Evolutionary conservation across 1,140 invertebrate genomes (phyloP).

Genomic region (Saccostrea echinata): DNA sequence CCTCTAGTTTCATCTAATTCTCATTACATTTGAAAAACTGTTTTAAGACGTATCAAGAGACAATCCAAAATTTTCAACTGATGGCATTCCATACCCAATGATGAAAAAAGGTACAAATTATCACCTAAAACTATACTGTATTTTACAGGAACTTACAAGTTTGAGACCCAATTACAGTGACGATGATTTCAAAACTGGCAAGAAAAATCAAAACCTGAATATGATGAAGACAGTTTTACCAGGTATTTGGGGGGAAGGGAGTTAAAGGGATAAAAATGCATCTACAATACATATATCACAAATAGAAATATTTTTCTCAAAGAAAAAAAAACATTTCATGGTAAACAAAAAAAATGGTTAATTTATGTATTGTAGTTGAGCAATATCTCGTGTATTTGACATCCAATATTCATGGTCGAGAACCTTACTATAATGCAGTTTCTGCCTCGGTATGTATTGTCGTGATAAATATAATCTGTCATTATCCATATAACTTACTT

Average conservation of each 20-base stretch:
- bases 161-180: neutral
- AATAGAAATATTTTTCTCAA: no score
- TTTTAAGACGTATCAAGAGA: no score
- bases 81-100: no score
- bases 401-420: neutral
- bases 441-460: neutral
- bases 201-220: neutral
- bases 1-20: no score
- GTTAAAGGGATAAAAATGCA: no score
- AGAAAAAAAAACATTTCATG: no score
- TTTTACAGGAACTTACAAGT: conserved; percentile 1
- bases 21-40: no score
- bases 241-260: neutral
- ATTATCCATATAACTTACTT: neutral
- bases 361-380: neutral
- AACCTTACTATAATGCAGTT: neutral
- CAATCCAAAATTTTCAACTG: no score
- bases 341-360: no score
- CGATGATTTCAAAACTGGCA: neutral
- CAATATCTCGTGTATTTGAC: conserved; percentile 1
- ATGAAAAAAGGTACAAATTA: no score
- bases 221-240: neutral
- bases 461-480: neutral
- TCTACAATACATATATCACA: no score
- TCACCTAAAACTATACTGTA: neutral